These are phyloP conservation scores for Arion vulgaris DNA, from an alignment of 1,140 invertebrate species.

Conservation along the genomic window DNA sequence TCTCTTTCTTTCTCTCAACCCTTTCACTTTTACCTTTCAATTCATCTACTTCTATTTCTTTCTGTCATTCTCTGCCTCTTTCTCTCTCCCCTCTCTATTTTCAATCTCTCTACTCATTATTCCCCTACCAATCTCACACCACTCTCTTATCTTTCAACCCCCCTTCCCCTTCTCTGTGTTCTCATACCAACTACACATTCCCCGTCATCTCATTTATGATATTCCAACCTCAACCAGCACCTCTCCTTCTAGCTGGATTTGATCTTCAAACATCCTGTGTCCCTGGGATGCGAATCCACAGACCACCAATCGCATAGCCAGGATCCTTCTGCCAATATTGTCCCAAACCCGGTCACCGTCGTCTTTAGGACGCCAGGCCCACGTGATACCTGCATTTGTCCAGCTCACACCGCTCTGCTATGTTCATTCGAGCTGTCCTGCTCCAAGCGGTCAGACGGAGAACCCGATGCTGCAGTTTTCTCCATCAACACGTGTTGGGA, in stretches of 20 bases:
- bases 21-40: too few species aligned
- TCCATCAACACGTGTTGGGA: neutral
- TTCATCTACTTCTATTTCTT: too few species aligned
- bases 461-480: neutral
- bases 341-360: constrained; percentile 9
- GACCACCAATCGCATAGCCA: constrained; percentile 11
- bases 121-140: too few species aligned
- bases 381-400: neutral
- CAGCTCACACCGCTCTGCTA: neutral
- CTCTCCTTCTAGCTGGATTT: neutral
- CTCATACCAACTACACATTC: neutral
- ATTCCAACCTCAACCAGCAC: neutral
- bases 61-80: too few species aligned
- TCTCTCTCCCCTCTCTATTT: too few species aligned
- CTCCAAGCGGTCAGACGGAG: constrained; percentile 12
- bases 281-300: neutral
- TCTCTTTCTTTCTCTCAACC: too few species aligned
- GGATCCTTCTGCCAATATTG: constrained; percentile 26
- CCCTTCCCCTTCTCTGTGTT: too few species aligned
- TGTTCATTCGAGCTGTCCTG: neutral
- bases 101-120: too few species aligned
- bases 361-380: neutral
- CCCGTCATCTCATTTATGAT: neutral
- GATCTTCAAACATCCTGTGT: constrained; percentile 16
- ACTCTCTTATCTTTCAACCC: too few species aligned